Evolutionary conservation across 92 coral and sea anemone species (phyloP).

Genomic region (Phenganax subtilis): DNA sequence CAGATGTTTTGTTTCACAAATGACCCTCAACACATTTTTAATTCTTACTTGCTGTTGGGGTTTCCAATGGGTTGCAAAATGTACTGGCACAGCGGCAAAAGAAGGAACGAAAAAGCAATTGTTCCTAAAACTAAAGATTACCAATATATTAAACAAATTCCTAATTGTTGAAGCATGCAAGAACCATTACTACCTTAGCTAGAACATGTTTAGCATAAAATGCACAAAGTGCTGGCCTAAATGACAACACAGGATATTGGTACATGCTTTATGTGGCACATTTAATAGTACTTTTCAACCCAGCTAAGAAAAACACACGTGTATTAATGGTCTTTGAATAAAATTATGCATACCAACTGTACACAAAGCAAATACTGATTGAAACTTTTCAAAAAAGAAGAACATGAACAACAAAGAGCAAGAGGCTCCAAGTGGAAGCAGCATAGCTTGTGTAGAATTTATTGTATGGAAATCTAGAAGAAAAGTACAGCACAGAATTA

Average conservation of each 20-base stretch:
- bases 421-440: constrained; percentile 96
- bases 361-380: constrained; percentile 88
- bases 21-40: neutral
- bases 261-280: neutral
- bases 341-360: constrained; percentile 70
- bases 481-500: constrained; percentile 2
- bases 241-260: neutral
- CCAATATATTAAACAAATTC: no score
- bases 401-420: constrained; percentile 92
- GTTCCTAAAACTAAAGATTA: constrained; percentile 72
- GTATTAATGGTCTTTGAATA: neutral
- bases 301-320: no score
- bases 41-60: constrained; percentile 46
- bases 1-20: neutral
- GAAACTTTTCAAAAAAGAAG: constrained; percentile 95
- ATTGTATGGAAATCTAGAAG: constrained; percentile 88
- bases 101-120: constrained; percentile 92
- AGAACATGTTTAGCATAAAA: neutral
- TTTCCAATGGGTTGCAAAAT: constrained; percentile 65
- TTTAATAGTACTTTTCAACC: neutral
- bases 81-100: constrained; percentile 83
- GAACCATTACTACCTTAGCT: no score
- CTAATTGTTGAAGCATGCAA: no score
- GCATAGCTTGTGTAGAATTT: constrained; percentile 91
- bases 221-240: neutral